phyloP scores from a whole-genome alignment of 2,113 vertebrate species.

The Microcebus lehilahytsara region DNA sequence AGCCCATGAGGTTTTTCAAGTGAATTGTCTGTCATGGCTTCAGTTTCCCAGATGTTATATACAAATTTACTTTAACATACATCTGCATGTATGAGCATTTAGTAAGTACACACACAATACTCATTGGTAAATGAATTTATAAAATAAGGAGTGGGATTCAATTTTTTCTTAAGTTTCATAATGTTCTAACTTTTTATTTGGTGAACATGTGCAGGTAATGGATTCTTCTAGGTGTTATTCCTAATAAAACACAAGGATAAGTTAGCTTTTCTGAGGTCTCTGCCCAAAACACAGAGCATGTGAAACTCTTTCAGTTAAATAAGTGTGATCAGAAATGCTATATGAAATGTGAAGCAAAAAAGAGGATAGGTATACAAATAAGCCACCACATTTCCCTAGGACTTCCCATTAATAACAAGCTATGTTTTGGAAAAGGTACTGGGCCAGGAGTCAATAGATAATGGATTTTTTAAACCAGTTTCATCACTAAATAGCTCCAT shows the following conservation, averaged over 20 bases:
- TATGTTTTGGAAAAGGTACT: not conserved
- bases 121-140: not conserved
- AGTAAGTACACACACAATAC: not conserved
- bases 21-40: not conserved
- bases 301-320: conserved; percentile 6
- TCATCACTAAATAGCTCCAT: not conserved
- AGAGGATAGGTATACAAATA: not conserved
- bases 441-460: not conserved
- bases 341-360: not conserved
- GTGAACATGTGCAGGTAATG: not conserved
- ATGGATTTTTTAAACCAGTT: not conserved
- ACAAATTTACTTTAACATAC: not conserved
- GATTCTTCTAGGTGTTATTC: not conserved
- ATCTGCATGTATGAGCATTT: not conserved
- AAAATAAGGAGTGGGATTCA: not conserved
- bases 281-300: not conserved
- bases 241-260: conserved; percentile 20
- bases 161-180: not conserved
- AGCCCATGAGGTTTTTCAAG: not conserved
- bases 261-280: not conserved
- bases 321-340: not conserved
- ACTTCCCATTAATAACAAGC: not conserved
- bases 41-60: not conserved
- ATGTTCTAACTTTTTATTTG: conserved; percentile 36
- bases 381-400: not conserved